Evolutionary conservation across 2,797 vertebrate species (phyloP).

Genomic region (Yasuhikotakia modesta): DNA sequence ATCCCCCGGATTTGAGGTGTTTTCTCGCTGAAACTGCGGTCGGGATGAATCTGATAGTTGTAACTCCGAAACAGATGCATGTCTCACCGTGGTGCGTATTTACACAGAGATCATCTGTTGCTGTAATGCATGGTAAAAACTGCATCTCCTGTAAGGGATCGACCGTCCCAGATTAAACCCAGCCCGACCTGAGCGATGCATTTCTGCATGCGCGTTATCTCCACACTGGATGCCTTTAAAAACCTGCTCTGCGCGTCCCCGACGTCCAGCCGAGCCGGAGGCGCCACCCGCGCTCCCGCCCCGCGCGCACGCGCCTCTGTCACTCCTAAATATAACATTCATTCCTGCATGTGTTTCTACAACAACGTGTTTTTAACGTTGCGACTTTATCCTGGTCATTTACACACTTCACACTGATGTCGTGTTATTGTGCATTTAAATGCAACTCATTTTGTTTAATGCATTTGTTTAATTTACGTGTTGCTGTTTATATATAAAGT

Average conservation of each 20-base stretch:
- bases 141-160: slow-evolving; percentile 51
- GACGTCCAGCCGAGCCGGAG: not conserved
- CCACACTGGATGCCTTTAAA: slow-evolving; percentile 5
- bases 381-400: not conserved
- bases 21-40: slow-evolving; percentile 69
- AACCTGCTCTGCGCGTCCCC: slow-evolving; percentile 32
- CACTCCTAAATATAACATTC: not conserved
- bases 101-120: slow-evolving; percentile 47
- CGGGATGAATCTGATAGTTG: slow-evolving; percentile 77
- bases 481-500: too few species aligned
- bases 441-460: not conserved
- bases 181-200: slow-evolving; percentile 28
- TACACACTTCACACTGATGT: not conserved
- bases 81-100: slow-evolving; percentile 61
- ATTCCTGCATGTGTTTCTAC: not conserved
- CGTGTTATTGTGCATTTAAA: not conserved
- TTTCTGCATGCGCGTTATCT: slow-evolving; percentile 25
- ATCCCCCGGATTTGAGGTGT: slow-evolving; percentile 72
- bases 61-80: slow-evolving; percentile 84
- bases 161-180: slow-evolving; percentile 1
- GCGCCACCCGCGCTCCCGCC: slow-evolving; percentile 39
- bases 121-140: slow-evolving; percentile 44
- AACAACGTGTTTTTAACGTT: too few species aligned
- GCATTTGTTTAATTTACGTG: too few species aligned
- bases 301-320: slow-evolving; percentile 40